These are phyloP conservation scores for Ispidina picta DNA, from an alignment of 2,797 vertebrate genomes.

Conservation along the genomic window DNA sequence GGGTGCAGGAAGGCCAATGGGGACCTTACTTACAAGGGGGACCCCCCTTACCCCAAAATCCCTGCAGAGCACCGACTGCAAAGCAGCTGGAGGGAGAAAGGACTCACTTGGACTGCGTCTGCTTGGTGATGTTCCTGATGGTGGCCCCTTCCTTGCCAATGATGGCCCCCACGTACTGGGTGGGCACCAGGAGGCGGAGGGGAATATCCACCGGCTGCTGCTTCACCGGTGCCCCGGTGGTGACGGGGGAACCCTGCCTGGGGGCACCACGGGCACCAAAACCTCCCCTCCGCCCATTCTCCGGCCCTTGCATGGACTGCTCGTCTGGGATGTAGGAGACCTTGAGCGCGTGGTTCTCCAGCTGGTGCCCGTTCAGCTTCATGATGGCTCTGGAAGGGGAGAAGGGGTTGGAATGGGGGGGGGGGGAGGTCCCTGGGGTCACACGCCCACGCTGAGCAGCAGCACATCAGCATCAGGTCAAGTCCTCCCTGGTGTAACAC, in stretches of 20 bases:
- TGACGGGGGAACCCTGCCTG: conserved; percentile 85
- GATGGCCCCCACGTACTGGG: conserved; percentile 94
- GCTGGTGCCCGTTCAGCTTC: conserved; percentile 93
- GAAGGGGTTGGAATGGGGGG: neutral
- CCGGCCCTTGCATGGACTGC: conserved; percentile 82
- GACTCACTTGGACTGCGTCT: conserved; percentile 96
- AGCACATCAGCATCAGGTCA: neutral
- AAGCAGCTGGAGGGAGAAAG: rapidly evolving
- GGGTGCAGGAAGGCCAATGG: too few species aligned
- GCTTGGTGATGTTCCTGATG: conserved; percentile 95
- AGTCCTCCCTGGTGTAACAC: rapidly evolving
- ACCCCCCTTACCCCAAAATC: neutral
- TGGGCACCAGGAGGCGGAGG: conserved; percentile 91
- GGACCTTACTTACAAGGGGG: too few species aligned
- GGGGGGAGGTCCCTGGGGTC: too few species aligned
- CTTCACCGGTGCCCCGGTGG: conserved; percentile 82
- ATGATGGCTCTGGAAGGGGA: conserved; percentile 86
- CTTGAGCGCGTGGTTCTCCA: conserved; percentile 90
- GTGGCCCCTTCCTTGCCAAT: conserved; percentile 96
- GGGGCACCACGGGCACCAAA: conserved; percentile 82
- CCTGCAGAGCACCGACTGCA: rapidly evolving
- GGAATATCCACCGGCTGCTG: conserved; percentile 91
- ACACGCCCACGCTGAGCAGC: rapidly evolving
- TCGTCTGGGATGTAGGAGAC: conserved; percentile 95
- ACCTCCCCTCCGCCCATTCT: conserved; percentile 86